Base-by-base conservation (phyloP, 2,888 invertebrate species). In the Ormia ochracea region DNA sequence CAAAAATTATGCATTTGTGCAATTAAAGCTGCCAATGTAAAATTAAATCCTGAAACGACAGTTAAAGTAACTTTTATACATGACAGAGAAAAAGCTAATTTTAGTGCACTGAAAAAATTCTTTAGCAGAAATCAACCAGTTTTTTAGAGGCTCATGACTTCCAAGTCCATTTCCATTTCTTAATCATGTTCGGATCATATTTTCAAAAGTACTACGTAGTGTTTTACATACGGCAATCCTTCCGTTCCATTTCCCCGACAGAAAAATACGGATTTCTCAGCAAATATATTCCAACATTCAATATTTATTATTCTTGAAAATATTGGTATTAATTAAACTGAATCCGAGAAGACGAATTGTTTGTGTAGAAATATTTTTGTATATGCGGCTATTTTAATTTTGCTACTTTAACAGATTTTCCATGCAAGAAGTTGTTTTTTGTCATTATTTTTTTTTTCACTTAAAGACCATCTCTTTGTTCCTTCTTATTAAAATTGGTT, bases 371-470 rank as follows among this genome's bases (percentile, higher is more conserved):
- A 23, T n/a, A 63, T 56, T 72, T 70, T 33, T 63, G 73, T 50
- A 4, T 48, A 50, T 65, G 72, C 72, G 72, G 72, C 66, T 72
- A 59, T 59, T 73, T 63, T 73, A 12, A 36, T 54, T 65, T 61
- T 66, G 56, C 61, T 73, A 41, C 63, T 73, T 73, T 68, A 61
- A 63, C 68, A 78, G 78, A 73, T 68, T 78, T 78, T 63, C 63
- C 63, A 56, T 66, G 63, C 73, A 68, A 73, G 61, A 73, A 73
- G 50, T 72, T 58, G 33, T 63, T 36, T 56, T 43, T 19, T 61
- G 33, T 52, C 50, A 38, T 38, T n/a, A 21, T 10, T 50, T 2
- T 59, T 52, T 38, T 52, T 45, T 58, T 69, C 61, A 63, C 61
- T 73, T 36, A 28, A 38, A 31, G 9, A 14, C 17, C 21, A 41